Evolutionary conservation across 2,888 invertebrate genomes (phyloP).

Genomic region (Morinoia aosen): DNA sequence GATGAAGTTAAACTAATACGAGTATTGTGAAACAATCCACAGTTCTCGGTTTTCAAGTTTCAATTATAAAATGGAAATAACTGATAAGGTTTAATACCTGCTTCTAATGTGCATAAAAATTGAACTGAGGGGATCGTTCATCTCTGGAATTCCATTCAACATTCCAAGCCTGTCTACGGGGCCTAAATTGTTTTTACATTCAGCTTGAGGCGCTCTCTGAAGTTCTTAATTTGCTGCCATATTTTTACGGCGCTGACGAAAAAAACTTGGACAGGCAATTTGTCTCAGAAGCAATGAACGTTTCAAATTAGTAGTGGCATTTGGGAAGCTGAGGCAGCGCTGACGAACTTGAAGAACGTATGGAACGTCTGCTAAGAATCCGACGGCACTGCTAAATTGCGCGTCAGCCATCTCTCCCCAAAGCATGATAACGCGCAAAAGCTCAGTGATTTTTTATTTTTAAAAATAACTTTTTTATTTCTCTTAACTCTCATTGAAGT

Average conservation of each 20-base stretch:
- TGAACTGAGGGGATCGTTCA: not conserved
- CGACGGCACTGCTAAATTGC: not conserved
- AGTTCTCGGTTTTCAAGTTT: not conserved
- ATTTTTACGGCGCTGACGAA: not conserved
- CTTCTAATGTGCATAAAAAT: not conserved
- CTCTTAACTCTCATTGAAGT: not conserved
- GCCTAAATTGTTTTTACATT: not conserved
- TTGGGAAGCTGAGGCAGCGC: not conserved
- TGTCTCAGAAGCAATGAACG: slow-evolving; percentile 22
- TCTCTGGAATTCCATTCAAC: not conserved
- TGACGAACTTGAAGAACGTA: not conserved
- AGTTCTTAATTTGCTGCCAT: slow-evolving; percentile 7
- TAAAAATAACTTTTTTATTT: not conserved
- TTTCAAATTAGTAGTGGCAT: slow-evolving; percentile 25
- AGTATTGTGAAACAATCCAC: not conserved
- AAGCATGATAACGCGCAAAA: not conserved
- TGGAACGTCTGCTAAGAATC: not conserved
- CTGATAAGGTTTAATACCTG: not conserved
- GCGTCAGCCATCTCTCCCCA: not conserved
- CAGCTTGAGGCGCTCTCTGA: not conserved
- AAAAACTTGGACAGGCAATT: slow-evolving; percentile 7
- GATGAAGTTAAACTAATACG: not conserved
- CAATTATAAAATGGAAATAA: no score
- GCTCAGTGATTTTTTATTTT: not conserved
- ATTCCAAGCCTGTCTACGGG: not conserved